A percentile compares a stretch with the other conserved stretches of the same genome.
Evolutionary conservation across 2,113 vertebrate species (phyloP).

Genomic region (Toxotes chatareus): DNA sequence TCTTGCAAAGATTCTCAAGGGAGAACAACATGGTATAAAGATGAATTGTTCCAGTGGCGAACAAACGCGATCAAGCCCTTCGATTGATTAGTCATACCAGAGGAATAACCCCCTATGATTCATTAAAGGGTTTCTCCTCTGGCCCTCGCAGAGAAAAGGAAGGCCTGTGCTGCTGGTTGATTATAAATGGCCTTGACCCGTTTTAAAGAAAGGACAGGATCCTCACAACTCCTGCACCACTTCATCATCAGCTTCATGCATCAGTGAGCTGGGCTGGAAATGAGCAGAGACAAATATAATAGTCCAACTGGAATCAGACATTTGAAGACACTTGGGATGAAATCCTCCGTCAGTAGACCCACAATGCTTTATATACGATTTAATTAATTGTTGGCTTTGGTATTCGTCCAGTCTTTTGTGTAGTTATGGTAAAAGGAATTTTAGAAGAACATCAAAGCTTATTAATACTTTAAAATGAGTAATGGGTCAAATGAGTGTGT

Average conservation of each 20-base stretch:
- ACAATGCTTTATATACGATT: background rate
- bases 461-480: background rate
- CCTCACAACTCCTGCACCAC: conserved; percentile 53
- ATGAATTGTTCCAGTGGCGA: conserved; percentile 23
- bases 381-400: background rate
- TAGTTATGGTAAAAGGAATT: background rate
- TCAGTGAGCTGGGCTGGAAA: conserved; percentile 34
- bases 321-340: conserved; percentile 28
- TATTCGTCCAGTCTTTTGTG: background rate
- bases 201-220: conserved; percentile 61
- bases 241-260: conserved; percentile 67
- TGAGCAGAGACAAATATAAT: conserved; percentile 40
- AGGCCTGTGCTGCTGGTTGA: conserved; percentile 33
- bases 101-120: conserved; percentile 32
- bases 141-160: conserved; percentile 22
- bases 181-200: conserved; percentile 73
- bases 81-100: conserved; percentile 29
- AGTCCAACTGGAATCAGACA: conserved; percentile 12
- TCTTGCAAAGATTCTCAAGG: background rate
- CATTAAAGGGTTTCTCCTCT: conserved; percentile 37
- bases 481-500: background rate
- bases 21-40: conserved; percentile 28
- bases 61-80: conserved; percentile 32
- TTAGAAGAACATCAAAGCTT: background rate
- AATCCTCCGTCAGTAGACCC: background rate